phyloP scores from a whole-genome alignment of 2,113 vertebrate genomes.

The Catharus minimus region DNA sequence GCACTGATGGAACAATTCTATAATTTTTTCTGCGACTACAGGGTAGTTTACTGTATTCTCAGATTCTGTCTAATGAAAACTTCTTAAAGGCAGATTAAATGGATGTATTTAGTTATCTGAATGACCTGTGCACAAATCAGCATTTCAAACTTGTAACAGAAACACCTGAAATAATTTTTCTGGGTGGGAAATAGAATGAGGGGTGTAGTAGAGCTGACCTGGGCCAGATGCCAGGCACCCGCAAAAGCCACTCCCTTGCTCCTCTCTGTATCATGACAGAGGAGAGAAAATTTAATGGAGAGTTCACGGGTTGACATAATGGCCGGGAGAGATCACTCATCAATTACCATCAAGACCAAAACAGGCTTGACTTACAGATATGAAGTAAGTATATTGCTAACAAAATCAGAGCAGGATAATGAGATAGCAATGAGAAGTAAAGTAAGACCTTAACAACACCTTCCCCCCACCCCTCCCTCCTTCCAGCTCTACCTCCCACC shows the following conservation, averaged over 20 bases:
- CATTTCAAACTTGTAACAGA: neutral
- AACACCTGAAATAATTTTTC: neutral
- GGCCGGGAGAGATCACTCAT: too few species aligned
- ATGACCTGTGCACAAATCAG: neutral
- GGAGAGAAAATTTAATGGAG: neutral
- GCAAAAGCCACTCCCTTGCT: neutral
- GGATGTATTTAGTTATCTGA: neutral
- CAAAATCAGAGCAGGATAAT: neutral
- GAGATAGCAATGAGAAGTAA: neutral
- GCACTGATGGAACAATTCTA: neutral
- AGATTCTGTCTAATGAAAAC: neutral
- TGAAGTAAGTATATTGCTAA: neutral
- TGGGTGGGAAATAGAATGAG: neutral
- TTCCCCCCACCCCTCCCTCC: accelerated
- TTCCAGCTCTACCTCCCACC: neutral
- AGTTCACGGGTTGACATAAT: neutral
- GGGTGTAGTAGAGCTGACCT: neutral
- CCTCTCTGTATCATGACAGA: neutral
- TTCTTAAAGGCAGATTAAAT: neutral
- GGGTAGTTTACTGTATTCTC: neutral
- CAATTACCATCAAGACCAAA: neutral
- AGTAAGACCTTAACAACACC: neutral
- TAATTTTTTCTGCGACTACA: neutral
- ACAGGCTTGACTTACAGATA: too few species aligned
- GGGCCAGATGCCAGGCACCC: neutral